A percentile compares a stretch with the other conserved stretches of the same genome.
Conservation (phyloP, 1,140 invertebrate genomes). For the Trichonephila clavata region DNA sequence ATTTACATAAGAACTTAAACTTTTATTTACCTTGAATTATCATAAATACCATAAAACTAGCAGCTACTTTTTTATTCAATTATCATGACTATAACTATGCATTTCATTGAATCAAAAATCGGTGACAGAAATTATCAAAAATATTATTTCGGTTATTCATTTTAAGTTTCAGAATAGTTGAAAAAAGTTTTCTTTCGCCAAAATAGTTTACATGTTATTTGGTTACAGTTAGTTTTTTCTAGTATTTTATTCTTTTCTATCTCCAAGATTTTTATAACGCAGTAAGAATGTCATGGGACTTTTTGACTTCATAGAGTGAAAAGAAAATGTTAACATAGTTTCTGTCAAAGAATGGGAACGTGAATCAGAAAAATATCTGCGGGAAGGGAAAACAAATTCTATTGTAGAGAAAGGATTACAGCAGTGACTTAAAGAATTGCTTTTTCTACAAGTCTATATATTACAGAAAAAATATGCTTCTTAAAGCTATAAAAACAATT, state of each 20-base stretch:
- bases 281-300: neutral
- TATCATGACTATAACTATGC: too few relatives aligned
- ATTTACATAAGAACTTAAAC: too few relatives aligned
- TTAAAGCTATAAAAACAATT: too few relatives aligned
- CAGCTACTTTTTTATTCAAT: too few relatives aligned
- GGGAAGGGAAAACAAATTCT: slow-evolving; percentile 1
- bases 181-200: neutral
- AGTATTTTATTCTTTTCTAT: neutral
- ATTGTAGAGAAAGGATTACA: neutral
- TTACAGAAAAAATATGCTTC: too few relatives aligned
- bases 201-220: neutral
- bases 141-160: too few relatives aligned
- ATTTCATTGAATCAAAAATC: too few relatives aligned
- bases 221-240: neutral
- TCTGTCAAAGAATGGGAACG: neutral
- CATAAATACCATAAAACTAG: too few relatives aligned
- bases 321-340: slow-evolving; percentile 5
- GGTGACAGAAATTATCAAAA: too few relatives aligned
- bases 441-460: neutral
- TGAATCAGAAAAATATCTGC: neutral
- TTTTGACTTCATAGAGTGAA: neutral
- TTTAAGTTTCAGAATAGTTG: neutral
- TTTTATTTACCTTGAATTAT: too few relatives aligned
- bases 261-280: neutral
- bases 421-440: neutral